Evolutionary conservation across 2,888 invertebrate genomes (phyloP).

Genomic region (Nomada ferruginata): DNA sequence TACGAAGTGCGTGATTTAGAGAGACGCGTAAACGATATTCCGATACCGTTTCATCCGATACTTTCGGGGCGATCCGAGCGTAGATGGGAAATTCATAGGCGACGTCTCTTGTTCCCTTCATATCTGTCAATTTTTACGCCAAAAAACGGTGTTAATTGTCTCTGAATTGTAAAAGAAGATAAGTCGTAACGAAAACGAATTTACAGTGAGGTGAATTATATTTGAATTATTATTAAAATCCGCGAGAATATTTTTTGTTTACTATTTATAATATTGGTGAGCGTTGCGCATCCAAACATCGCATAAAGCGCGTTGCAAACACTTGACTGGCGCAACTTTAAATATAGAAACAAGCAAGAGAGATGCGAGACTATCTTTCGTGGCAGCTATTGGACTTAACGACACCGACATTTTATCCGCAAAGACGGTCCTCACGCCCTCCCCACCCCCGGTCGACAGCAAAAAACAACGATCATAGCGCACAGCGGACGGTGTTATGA

Average conservation of each 20-base stretch:
- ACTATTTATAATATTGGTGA: background rate
- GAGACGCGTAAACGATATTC: slow-evolving; percentile 74
- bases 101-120: slow-evolving; percentile 34
- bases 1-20: slow-evolving; percentile 71
- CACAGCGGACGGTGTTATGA: slow-evolving; percentile 68
- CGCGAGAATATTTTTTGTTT: background rate
- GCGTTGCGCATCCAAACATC: slow-evolving; percentile 6
- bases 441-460: slow-evolving; percentile 14
- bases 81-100: slow-evolving; percentile 65
- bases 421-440: slow-evolving; percentile 47
- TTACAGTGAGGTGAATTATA: background rate
- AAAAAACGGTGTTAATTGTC: background rate
- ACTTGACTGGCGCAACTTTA: slow-evolving; percentile 16
- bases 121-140: slow-evolving; percentile 15
- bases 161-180: background rate
- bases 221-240: background rate
- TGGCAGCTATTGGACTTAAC: slow-evolving; percentile 47
- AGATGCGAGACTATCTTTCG: slow-evolving; percentile 35
- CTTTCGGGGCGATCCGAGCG: slow-evolving; percentile 57
- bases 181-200: no score
- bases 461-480: slow-evolving; percentile 60
- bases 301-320: slow-evolving; percentile 8
- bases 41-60: slow-evolving; percentile 69
- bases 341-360: slow-evolving; percentile 35
- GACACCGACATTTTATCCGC: slow-evolving; percentile 58